Evolutionary conservation across 2,113 vertebrate species (phyloP), one percentile per base, ranked within the genome.

Genomic region (Mugil cephalus): DNA sequence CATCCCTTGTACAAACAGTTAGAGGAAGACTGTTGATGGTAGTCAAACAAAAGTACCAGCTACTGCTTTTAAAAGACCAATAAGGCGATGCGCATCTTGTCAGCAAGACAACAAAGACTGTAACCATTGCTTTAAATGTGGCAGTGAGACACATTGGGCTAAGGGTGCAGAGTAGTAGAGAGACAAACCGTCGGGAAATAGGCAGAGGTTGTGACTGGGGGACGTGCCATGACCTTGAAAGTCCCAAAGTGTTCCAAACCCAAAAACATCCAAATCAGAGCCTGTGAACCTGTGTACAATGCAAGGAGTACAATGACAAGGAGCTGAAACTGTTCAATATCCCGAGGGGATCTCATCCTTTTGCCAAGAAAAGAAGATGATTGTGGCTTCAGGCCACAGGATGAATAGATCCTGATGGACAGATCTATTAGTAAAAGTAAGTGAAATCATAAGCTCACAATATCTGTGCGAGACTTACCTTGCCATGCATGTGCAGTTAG

Each of bases 121-220:
- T 13, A 5, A 43, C 34, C 42, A 69, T 38, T 58, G 52, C 8
- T 69, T 66, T 13, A 75, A 42, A 14, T 59, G 21, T 12, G 42
- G 15, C 11, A 17, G 42, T 47, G 59, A 46, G 14, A 21, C 42
- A 46, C 40, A 46, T 4, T 34, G 7, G 36, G 52, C 24, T 24
- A 39, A 34, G n/a, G 55, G 8, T 46, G 47, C 34, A 68, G 56
- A 53, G 35, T 18, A 19, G 48, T 14, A 10, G 19, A 6, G 1
- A 47, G 24, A 47, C 30, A 61, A 69, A 6, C 19, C 6, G 14
- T 2, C 0, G 9, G 10, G n/a, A 43, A 59, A 35, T 38, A 36
- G 14, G 46, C 14, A 7, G 48, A 39, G 12, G 34, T 39, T 68
- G 65, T 61, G 34, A 68, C 64, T 9, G 34, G 4, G 14, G 34